These are phyloP conservation scores for Xanthostigma xanthostigma DNA, from an alignment of 2,888 invertebrate genomes.

Conservation along the genomic window DNA sequence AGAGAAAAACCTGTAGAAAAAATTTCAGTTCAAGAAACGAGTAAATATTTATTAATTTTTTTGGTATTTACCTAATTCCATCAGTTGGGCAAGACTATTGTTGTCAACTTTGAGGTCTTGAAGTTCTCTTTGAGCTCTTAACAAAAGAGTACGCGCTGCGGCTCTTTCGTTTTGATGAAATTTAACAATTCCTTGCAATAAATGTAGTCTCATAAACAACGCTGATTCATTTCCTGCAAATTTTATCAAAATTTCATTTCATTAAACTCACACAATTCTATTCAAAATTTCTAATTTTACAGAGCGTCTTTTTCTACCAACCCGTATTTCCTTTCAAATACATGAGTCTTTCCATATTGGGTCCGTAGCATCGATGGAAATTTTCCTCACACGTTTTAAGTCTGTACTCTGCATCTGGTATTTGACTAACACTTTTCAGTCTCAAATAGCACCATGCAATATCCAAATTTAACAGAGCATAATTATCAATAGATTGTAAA, in stretches of 20 bases:
- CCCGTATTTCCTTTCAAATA: conserved; percentile 44
- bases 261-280: background rate
- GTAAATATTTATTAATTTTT: too few relatives aligned
- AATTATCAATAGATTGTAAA: conserved; percentile 63
- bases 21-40: too few relatives aligned
- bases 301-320: conserved; percentile 9
- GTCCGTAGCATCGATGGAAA: conserved; percentile 49
- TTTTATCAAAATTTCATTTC: background rate
- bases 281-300: background rate
- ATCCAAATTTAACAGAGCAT: conserved; percentile 68
- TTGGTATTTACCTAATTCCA: conserved; percentile 36
- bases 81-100: conserved; percentile 31
- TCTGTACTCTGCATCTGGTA: conserved; percentile 58
- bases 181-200: conserved; percentile 64
- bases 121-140: conserved; percentile 49
- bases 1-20: conserved; percentile 40
- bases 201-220: conserved; percentile 59
- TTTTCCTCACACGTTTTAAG: conserved; percentile 50
- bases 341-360: conserved; percentile 43
- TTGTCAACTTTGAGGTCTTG: conserved; percentile 44
- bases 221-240: conserved; percentile 50
- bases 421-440: conserved; percentile 50
- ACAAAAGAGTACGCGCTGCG: conserved; percentile 44
- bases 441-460: conserved; percentile 82
- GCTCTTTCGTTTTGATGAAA: conserved; percentile 59